Evolutionary conservation across 2,888 invertebrate species (phyloP).

Genomic region (Drosophila quasianomalipes): DNA sequence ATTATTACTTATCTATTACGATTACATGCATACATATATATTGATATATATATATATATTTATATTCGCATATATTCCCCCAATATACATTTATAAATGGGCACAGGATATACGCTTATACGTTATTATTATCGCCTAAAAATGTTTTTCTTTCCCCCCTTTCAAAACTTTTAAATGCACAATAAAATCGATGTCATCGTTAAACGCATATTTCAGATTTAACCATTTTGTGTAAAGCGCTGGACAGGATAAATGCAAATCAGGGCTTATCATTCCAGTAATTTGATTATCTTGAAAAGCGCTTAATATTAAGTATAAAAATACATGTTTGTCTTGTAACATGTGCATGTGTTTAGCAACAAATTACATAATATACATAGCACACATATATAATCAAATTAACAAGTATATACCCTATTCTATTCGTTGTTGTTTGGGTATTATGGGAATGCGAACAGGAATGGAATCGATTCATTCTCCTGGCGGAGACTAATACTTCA

Average conservation of each 20-base stretch:
- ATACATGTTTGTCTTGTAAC: constrained; percentile 3
- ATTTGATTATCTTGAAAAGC: constrained; percentile 3
- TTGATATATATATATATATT: constrained; percentile 17
- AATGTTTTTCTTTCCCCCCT: not conserved
- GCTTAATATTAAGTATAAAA: not conserved
- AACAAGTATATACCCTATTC: constrained; percentile 12
- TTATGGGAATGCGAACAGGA: not conserved
- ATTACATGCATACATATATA: constrained; percentile 27
- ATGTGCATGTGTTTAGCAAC: constrained; percentile 30
- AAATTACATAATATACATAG: constrained; percentile 38
- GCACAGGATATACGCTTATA: constrained; percentile 1
- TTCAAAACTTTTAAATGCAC: constrained; percentile 23
- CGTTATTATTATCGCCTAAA: constrained; percentile 2
- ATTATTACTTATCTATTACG: constrained; percentile 48
- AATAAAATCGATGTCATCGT: constrained; percentile 46
- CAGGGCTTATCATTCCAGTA: constrained; percentile 2
- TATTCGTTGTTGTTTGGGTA: not conserved
- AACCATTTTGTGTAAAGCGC: constrained; percentile 14
- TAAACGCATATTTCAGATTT: constrained; percentile 42
- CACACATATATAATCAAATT: constrained; percentile 28
- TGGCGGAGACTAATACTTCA: not conserved
- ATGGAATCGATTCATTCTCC: not conserved
- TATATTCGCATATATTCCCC: constrained; percentile 16
- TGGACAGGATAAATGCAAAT: not conserved
- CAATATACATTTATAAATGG: constrained; percentile 7